These are phyloP conservation scores for Acanthiza pusilla DNA, from an alignment of 2,797 vertebrate genomes.

Conservation along the genomic window DNA sequence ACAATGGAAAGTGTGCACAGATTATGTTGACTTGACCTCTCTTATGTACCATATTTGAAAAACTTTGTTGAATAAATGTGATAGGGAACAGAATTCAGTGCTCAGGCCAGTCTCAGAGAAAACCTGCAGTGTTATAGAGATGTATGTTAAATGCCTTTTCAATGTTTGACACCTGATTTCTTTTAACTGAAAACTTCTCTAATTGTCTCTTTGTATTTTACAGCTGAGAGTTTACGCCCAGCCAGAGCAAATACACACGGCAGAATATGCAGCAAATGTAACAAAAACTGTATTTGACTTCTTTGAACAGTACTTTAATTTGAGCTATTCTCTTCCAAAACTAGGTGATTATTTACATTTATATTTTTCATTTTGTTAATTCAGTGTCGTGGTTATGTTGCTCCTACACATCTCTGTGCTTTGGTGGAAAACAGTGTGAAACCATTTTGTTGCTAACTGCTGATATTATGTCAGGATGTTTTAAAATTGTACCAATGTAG, in stretches of 20 bases:
- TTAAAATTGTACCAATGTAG: not conserved
- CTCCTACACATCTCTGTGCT: not conserved
- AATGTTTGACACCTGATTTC: not conserved
- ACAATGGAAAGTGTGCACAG: not conserved
- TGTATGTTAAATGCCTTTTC: not conserved
- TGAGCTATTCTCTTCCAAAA: constrained; percentile 89
- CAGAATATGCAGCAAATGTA: constrained; percentile 84
- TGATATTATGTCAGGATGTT: not conserved
- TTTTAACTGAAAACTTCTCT: constrained; percentile 8
- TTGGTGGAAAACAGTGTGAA: not conserved
- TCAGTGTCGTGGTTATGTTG: not conserved
- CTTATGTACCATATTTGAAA: not conserved
- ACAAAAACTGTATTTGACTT: constrained; percentile 87
- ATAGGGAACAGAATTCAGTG: not conserved
- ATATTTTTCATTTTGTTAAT: not conserved
- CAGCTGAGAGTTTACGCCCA: constrained; percentile 92
- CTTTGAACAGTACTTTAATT: constrained; percentile 90
- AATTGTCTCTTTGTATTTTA: constrained; percentile 37
- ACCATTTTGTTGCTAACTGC: not conserved
- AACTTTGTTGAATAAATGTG: not conserved
- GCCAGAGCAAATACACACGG: constrained; percentile 81
- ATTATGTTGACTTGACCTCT: not conserved
- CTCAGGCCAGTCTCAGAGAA: not conserved
- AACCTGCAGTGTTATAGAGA: not conserved
- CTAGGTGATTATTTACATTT: constrained; percentile 78